Evolutionary conservation across 2,888 invertebrate genomes (phyloP).

Genomic region (Mesochorus sp.): DNA sequence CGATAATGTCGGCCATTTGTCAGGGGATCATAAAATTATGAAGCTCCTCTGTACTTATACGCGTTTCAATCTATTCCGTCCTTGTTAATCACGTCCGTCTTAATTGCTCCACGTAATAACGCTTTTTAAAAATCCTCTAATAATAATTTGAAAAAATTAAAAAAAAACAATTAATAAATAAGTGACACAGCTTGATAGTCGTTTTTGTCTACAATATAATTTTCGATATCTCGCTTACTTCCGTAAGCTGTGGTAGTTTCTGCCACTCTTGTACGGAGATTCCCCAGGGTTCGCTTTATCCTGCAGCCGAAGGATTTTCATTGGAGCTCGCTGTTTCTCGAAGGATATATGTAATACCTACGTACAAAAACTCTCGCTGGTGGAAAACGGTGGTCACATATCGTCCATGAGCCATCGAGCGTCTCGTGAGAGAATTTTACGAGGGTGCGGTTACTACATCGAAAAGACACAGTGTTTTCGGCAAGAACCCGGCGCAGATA

Average conservation of each 20-base stretch:
- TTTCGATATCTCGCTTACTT: conserved; percentile 21
- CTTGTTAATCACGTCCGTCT: conserved; percentile 5
- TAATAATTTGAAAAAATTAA: not conserved
- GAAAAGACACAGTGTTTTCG: not conserved
- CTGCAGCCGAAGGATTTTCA: conserved; percentile 23
- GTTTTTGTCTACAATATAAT: conserved; percentile 22
- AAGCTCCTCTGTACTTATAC: conserved; percentile 30
- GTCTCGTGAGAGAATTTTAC: conserved; percentile 43
- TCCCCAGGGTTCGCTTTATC: conserved; percentile 46
- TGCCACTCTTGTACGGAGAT: conserved; percentile 28
- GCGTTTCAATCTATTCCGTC: conserved; percentile 33
- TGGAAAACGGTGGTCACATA: conserved; percentile 5
- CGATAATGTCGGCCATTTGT: conserved; percentile 58
- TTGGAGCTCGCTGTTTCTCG: conserved; percentile 19
- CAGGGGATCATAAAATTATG: conserved; percentile 53
- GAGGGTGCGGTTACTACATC: not conserved
- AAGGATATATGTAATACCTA: conserved; percentile 22
- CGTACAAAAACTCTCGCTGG: not conserved
- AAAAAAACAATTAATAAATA: not conserved
- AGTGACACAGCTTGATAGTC: not conserved
- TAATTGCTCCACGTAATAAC: not conserved
- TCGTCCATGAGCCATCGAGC: not conserved
- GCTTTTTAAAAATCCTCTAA: not conserved
- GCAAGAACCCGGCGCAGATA: no score
- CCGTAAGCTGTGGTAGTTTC: conserved; percentile 17